A percentile compares a stretch with the other conserved stretches of the same genome.
phyloP scores from a whole-genome alignment of 2,113 vertebrate genomes.

The Paradoxurus hermaphroditus region DNA sequence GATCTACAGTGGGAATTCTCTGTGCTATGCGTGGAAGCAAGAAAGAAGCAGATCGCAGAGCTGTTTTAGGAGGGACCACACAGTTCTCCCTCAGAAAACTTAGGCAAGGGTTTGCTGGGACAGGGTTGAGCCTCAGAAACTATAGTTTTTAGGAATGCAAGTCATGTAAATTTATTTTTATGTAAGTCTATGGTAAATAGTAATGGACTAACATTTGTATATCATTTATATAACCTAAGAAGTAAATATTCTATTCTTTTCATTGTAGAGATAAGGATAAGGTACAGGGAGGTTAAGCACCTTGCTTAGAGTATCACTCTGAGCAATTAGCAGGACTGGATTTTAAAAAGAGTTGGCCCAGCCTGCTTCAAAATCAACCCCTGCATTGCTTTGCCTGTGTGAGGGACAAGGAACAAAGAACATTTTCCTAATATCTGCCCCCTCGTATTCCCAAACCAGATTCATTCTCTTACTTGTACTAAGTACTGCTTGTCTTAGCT shows the following conservation, averaged over 20 bases:
- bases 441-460: slow-evolving; percentile 57
- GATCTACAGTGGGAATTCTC: not conserved
- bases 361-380: not conserved
- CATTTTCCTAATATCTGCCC: slow-evolving; percentile 39
- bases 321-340: not conserved
- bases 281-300: not conserved
- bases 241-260: not conserved
- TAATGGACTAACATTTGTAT: not conserved
- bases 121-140: not conserved
- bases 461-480: slow-evolving; percentile 52
- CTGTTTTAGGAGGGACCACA: not conserved
- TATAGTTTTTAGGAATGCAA: not conserved
- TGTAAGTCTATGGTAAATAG: not conserved
- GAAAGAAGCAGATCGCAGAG: not conserved
- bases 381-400: not conserved
- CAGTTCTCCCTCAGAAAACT: not conserved
- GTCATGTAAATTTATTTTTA: not conserved
- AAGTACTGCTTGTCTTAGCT: slow-evolving; percentile 32
- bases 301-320: not conserved
- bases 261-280: not conserved
- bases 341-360: not conserved
- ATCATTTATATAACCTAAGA: not conserved
- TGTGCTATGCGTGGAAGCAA: not conserved
- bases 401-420: not conserved
- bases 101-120: not conserved